A percentile compares a stretch with the other conserved stretches of the same genome.
Conservation (phyloP, 2,888 invertebrate genomes). For the Bhutanitis thaidina region DNA sequence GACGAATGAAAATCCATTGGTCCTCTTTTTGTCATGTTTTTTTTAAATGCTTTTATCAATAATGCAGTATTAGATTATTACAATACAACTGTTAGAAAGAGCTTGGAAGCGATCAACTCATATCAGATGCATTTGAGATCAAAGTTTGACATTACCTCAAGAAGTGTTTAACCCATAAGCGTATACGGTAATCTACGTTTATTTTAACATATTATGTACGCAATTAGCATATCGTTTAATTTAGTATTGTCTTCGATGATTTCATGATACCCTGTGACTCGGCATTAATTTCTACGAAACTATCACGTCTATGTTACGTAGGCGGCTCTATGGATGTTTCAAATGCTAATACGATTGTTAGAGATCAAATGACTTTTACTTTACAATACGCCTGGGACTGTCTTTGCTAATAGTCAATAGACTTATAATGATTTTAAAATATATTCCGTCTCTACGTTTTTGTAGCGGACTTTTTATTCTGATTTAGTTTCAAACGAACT, state of each 20-base stretch:
- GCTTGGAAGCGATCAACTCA: too few relatives aligned
- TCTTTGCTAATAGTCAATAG: not conserved
- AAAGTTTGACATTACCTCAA: too few relatives aligned
- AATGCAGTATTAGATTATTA: too few relatives aligned
- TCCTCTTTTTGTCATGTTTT: too few relatives aligned
- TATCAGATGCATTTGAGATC: too few relatives aligned
- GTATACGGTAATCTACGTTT: too few relatives aligned
- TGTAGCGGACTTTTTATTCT: not conserved
- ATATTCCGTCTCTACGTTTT: not conserved
- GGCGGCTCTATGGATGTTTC: conserved; percentile 9
- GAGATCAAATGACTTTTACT: conserved; percentile 15
- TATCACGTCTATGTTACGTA: conserved; percentile 5
- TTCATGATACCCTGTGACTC: conserved; percentile 15
- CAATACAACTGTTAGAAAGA: too few relatives aligned
- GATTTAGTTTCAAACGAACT: not conserved
- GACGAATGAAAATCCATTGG: too few relatives aligned
- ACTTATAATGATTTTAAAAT: conserved; percentile 3
- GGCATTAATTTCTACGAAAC: conserved; percentile 16
- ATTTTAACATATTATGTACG: not conserved
- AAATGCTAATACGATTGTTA: conserved; percentile 14
- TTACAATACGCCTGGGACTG: not conserved
- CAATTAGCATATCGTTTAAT: conserved; percentile 8
- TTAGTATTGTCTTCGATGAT: conserved; percentile 15
- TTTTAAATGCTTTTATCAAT: too few relatives aligned
- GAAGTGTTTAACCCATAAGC: too few relatives aligned